Evolutionary conservation across 2,113 vertebrate species (phyloP), one percentile per base, ranked within the genome.

Genomic region (Chaetura pelagica): DNA sequence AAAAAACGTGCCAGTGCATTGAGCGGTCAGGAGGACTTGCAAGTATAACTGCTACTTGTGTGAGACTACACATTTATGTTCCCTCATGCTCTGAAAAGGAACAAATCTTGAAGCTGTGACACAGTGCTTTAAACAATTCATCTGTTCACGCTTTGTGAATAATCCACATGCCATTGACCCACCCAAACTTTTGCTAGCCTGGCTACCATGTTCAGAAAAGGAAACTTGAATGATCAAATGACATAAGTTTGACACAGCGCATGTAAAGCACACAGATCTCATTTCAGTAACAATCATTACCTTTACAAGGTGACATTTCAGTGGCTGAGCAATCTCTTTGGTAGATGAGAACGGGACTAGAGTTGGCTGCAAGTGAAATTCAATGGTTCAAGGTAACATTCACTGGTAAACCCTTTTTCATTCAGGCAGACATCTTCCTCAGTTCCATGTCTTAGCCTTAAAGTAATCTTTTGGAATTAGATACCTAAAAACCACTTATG

Each of bases 231-330:
- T 19, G 9, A 54, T 73, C 17, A 59, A 34, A 35, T 30, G 19
- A 8, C 6, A 1, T 29, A 75, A 40, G 4, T 76, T 80, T 88
- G 59, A 57, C 46, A 34, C 6, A 6, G 21, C 8, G 38, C 21
- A 69, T 0, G 0, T 1, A 0, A 71, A 10, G 5, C 12, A 34
- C 21, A 42, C 27, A 34, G 19, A 64, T 29, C 57, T 32, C 27
- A 49, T 54, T 64, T 95, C 46, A 51, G 17, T 42, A 79, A 44
- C 11, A 51, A n/a, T 68, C 16, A 30, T 62, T 82, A 72, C 27
- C 10, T 38, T 61, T 46, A 38, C 13, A 30, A 12, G 30, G 38
- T 63, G 49, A 59, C 2, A 29, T 83, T 78, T 73, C 49, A 66
- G n/a, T 75, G 24, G 26, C 18, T 46, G 24, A 74, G 64, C 13